Evolutionary conservation across 2,797 vertebrate species (phyloP), one percentile per base, ranked within the genome.

Genomic region (Enteromius argenteus): DNA sequence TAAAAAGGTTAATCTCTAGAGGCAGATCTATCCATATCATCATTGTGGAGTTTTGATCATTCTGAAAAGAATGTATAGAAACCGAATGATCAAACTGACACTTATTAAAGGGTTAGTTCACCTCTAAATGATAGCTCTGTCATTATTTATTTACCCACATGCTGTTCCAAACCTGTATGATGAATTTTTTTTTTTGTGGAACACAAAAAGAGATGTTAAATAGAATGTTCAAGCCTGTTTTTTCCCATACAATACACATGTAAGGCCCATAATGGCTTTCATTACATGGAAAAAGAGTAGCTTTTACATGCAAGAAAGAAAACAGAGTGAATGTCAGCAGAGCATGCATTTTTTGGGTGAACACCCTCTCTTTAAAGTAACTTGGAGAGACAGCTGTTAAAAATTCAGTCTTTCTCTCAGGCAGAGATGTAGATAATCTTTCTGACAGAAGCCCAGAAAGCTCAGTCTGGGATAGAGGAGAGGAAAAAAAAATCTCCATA

Each of bases 351-450:
- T 75, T 78, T 30, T 32, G 67, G 35, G 17, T 4, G n/a, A 64
- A 7, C 27, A 27, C 11, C 42, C 11, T 51, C n/a, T 51, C 46
- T 56, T 51, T 80, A 30, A 19, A 84, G 13, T 9, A n/a, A 21
- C 74, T 35, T 37, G 9, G 53, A 30, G 23, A 67, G n/a, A 68
- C 35, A 76, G 23, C 13, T n/a, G 14, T 74, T 39, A 27, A 77
- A 19, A 78, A 84, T 53, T 46, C 62, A 69, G 10, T 74, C n/a
- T 76, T 71, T n/a, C 72, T 76, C 11, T 80, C 66, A 75, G 81
- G 84, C 30, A 85, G 79, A 8, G 0, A 46, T 69, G 5, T 53
- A 23, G 64, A 69, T 4, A 23, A 42, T 80, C 3, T 69, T 42
- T 80, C 46, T 80, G 78, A 56, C 62, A 79, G 77, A 67, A 51